A percentile compares a stretch with the other conserved stretches of the same genome.
phyloP scores from a whole-genome alignment of 1,140 invertebrate species.

The Bombus huntii region DNA sequence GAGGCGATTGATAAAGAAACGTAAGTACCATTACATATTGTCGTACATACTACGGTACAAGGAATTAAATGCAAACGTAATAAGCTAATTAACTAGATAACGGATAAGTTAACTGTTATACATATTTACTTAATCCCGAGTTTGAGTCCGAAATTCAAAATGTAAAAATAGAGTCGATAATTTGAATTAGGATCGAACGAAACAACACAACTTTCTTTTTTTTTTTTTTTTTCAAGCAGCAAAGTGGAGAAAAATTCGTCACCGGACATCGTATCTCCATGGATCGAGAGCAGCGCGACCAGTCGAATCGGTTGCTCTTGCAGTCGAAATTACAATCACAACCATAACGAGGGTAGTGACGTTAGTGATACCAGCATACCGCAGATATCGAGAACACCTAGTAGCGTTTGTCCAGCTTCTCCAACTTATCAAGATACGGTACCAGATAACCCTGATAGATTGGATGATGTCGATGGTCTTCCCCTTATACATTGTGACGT shows the following conservation, averaged over 20 bases:
- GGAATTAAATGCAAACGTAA: neutral
- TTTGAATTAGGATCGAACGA: neutral
- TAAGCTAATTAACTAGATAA: neutral
- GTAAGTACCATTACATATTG: conserved; percentile 65
- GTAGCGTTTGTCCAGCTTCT: conserved; percentile 80
- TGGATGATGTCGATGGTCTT: conserved; percentile 90
- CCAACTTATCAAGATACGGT: conserved; percentile 77
- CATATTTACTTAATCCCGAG: neutral
- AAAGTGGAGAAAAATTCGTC: conserved; percentile 65
- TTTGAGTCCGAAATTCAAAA: neutral
- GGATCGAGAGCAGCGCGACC: conserved; percentile 65
- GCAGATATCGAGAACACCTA: conserved; percentile 78
- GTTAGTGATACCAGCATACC: conserved; percentile 77
- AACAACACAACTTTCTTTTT: neutral
- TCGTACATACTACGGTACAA: neutral
- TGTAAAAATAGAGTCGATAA: neutral
- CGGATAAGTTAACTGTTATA: neutral
- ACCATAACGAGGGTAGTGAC: conserved; percentile 75
- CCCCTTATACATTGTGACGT: conserved; percentile 89
- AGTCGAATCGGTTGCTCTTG: conserved; percentile 64
- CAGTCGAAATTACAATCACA: conserved; percentile 43
- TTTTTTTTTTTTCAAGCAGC: conserved; percentile 28
- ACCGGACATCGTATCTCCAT: conserved; percentile 68
- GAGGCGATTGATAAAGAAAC: conserved; percentile 69
- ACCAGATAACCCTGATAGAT: conserved; percentile 79